Percentiles rank a stretch among this genome's conserved stretches.
These are phyloP conservation scores for Falco cherrug DNA, from an alignment of 2,797 vertebrate species.

Conservation along the genomic window DNA sequence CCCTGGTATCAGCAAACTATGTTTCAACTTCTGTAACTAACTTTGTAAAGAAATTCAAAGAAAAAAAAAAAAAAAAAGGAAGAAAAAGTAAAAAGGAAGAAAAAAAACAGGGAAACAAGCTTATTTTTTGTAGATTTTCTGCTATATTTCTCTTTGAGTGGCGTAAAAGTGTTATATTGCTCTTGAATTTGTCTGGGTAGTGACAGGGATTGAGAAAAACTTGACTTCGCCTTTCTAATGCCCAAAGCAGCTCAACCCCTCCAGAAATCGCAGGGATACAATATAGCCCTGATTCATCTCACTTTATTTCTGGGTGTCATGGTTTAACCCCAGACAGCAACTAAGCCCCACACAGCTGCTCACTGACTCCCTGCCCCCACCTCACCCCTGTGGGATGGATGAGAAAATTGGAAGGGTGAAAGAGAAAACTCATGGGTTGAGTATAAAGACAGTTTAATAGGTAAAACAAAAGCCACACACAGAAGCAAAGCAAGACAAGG, in stretches of 20 bases:
- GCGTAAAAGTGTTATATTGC: background rate
- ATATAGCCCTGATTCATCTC: background rate
- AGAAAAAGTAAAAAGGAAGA: background rate
- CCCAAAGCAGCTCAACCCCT: background rate
- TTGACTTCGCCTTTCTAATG: background rate
- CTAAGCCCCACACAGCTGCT: background rate
- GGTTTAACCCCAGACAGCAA: background rate
- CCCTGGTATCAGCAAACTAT: background rate
- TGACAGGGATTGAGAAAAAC: background rate
- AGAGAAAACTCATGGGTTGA: too few species aligned
- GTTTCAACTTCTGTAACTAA: background rate
- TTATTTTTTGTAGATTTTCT: background rate
- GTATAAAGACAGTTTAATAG: too few species aligned
- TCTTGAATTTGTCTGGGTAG: background rate
- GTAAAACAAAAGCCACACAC: too few species aligned
- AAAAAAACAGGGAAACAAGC: background rate
- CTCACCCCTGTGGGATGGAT: background rate
- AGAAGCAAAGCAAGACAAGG: too few species aligned
- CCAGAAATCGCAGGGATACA: background rate
- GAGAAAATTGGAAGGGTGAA: background rate
- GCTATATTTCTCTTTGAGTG: background rate
- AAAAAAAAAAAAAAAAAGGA: background rate
- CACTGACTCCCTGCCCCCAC: background rate
- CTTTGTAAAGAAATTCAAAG: background rate
- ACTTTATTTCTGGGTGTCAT: background rate